phyloP scores from a whole-genome alignment of 2,888 invertebrate genomes.

The Ochlodes sylvanus region DNA sequence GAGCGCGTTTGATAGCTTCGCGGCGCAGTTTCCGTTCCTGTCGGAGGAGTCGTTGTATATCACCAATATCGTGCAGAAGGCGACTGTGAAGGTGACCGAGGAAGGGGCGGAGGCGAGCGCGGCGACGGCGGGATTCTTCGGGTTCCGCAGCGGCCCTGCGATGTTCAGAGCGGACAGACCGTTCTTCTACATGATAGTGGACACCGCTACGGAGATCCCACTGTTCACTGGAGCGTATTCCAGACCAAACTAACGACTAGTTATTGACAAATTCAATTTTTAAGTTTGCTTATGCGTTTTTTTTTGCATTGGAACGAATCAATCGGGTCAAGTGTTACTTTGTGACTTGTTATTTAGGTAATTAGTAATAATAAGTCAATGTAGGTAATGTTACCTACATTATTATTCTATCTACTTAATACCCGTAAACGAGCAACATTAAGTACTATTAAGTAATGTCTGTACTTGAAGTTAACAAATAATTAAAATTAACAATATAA shows the following conservation, averaged over 20 bases:
- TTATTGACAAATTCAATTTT: no score
- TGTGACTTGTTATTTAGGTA: no score
- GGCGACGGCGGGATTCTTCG: constrained; percentile 52
- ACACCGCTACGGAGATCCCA: constrained; percentile 58
- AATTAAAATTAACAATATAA: no score
- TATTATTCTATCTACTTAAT: no score
- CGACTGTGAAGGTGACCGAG: constrained; percentile 70
- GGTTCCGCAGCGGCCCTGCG: constrained; percentile 50
- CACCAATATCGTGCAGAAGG: constrained; percentile 71
- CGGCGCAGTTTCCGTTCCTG: constrained; percentile 60
- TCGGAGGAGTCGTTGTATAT: constrained; percentile 59
- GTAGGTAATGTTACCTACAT: no score
- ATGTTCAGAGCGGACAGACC: constrained; percentile 64
- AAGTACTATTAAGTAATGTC: no score
- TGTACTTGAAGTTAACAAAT: no score
- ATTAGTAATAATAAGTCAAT: no score
- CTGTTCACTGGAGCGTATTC: constrained; percentile 74
- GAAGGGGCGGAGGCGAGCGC: constrained; percentile 66
- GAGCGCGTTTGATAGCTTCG: constrained; percentile 58
- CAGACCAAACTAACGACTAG: constrained; percentile 57
- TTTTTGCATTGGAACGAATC: no score
- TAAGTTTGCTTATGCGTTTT: no score
- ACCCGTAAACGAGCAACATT: no score
- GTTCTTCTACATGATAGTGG: constrained; percentile 74
- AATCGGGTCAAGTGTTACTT: no score